These are phyloP conservation scores for Oscheius sp. DNA, from an alignment of 1,140 invertebrate genomes.

Conservation along the genomic window DNA sequence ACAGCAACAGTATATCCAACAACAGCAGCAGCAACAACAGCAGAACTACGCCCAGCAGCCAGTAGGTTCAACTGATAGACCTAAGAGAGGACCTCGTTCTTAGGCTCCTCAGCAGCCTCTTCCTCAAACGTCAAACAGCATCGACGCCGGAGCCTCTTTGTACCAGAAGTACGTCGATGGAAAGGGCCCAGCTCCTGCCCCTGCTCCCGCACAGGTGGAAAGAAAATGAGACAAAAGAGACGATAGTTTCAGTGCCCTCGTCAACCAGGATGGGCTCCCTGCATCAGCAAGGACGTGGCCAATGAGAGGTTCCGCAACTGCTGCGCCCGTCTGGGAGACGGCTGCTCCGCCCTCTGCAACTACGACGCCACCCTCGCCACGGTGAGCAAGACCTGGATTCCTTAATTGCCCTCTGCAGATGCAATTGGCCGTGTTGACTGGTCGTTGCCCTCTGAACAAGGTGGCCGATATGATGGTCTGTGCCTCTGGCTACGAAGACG, in stretches of 20 bases:
- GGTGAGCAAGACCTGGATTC: slow-evolving; percentile 28
- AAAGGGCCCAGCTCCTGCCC: slow-evolving; percentile 23
- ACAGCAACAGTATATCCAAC: slow-evolving; percentile 17
- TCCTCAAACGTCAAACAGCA: slow-evolving; percentile 11
- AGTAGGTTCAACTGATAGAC: slow-evolving; percentile 1
- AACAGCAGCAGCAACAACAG: slow-evolving; percentile 28
- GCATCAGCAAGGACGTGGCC: slow-evolving; percentile 57
- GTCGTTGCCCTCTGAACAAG: slow-evolving; percentile 57
- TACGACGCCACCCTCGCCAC: slow-evolving; percentile 57
- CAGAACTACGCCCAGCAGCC: slow-evolving; percentile 25
- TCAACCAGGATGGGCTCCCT: slow-evolving; percentile 58
- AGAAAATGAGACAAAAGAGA: background rate
- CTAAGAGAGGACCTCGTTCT: too few relatives aligned
- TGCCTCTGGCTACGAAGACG: slow-evolving; percentile 59
- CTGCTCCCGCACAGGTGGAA: slow-evolving; percentile 24
- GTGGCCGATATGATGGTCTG: slow-evolving; percentile 61
- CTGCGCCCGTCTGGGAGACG: slow-evolving; percentile 54
- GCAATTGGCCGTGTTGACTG: slow-evolving; percentile 60
- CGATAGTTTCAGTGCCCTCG: slow-evolving; percentile 31
- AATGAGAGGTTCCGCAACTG: slow-evolving; percentile 58
- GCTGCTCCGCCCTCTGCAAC: slow-evolving; percentile 52
- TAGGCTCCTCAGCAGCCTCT: slow-evolving; percentile 23
- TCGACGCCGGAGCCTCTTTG: background rate
- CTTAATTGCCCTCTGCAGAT: slow-evolving; percentile 41
- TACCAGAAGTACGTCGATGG: slow-evolving; percentile 20